A percentile compares a stretch with the other conserved stretches of the same genome.
Evolutionary conservation across 1,140 invertebrate genomes (phyloP).

Genomic region (Drosophila repleta): DNA sequence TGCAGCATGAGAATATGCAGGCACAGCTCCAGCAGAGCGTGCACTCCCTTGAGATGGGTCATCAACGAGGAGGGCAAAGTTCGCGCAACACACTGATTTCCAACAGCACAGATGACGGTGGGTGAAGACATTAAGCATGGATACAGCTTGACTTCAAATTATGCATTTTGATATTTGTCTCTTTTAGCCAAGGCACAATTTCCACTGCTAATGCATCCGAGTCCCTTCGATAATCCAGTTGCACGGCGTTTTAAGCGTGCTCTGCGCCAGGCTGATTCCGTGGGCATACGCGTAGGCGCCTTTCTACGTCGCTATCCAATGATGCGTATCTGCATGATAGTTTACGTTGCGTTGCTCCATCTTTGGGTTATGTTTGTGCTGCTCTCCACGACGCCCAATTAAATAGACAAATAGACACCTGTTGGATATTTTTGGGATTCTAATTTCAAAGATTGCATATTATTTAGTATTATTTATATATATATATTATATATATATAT

Average conservation of each 20-base stretch:
- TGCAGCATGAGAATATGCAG: slow-evolving; percentile 92
- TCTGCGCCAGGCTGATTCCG: slow-evolving; percentile 89
- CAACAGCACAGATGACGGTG: slow-evolving; percentile 88
- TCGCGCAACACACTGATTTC: slow-evolving; percentile 84
- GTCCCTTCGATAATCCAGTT: slow-evolving; percentile 91
- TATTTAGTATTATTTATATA: slow-evolving; percentile 42
- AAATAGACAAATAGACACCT: slow-evolving; percentile 15
- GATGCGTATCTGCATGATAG: slow-evolving; percentile 90
- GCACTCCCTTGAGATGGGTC: slow-evolving; percentile 55
- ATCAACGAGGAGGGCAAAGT: slow-evolving; percentile 45
- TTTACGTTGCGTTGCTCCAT: slow-evolving; percentile 85
- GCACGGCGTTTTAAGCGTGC: slow-evolving; percentile 91
- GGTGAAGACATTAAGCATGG: not conserved
- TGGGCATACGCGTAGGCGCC: slow-evolving; percentile 90
- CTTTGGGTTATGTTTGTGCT: slow-evolving; percentile 83
- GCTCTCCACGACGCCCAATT: slow-evolving; percentile 77
- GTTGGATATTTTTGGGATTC: slow-evolving; percentile 46
- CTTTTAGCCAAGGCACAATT: slow-evolving; percentile 87
- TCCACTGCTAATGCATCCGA: slow-evolving; percentile 89
- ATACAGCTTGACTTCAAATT: not conserved
- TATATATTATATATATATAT: slow-evolving; percentile 60
- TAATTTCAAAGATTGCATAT: slow-evolving; percentile 44
- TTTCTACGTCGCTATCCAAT: slow-evolving; percentile 92
- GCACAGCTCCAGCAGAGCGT: slow-evolving; percentile 83
- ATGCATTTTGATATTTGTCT: not conserved